Conservation (phyloP, 2,113 vertebrate species). For the Nothocercus julius region DNA sequence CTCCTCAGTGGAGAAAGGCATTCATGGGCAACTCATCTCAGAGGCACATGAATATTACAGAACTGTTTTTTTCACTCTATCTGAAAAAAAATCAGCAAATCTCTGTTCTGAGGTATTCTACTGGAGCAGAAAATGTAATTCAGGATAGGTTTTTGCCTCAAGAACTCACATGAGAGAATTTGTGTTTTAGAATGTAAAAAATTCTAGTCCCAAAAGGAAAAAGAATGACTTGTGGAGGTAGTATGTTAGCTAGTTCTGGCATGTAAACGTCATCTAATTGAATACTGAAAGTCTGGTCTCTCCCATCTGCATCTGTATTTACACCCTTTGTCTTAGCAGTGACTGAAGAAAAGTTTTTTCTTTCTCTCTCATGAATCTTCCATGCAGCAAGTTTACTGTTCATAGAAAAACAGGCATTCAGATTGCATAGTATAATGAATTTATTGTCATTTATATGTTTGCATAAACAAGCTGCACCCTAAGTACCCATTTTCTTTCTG, state of each 20-base stretch:
- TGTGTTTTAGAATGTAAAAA: not conserved
- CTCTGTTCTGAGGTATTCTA: not conserved
- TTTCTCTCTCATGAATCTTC: not conserved
- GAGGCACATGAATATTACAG: not conserved
- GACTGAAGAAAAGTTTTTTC: not conserved
- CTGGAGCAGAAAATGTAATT: not conserved
- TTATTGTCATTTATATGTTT: not conserved
- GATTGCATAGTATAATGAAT: not conserved
- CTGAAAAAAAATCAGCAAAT: not conserved
- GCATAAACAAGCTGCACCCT: not conserved
- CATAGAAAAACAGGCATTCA: not conserved
- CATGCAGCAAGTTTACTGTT: not conserved
- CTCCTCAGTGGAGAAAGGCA: not conserved
- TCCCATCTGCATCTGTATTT: not conserved
- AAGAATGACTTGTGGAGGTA: not conserved
- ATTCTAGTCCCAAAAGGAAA: not conserved
- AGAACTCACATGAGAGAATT: not conserved
- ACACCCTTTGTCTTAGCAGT: accelerated
- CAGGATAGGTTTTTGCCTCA: not conserved
- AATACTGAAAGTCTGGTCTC: not conserved
- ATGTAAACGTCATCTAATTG: not conserved
- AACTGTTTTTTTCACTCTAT: not conserved
- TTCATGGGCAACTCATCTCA: not conserved
- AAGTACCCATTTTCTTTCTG: not conserved
- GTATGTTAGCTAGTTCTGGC: not conserved